Base-by-base conservation (phyloP, 2,888 invertebrate species). In the Digitonthophagus gazella region DNA sequence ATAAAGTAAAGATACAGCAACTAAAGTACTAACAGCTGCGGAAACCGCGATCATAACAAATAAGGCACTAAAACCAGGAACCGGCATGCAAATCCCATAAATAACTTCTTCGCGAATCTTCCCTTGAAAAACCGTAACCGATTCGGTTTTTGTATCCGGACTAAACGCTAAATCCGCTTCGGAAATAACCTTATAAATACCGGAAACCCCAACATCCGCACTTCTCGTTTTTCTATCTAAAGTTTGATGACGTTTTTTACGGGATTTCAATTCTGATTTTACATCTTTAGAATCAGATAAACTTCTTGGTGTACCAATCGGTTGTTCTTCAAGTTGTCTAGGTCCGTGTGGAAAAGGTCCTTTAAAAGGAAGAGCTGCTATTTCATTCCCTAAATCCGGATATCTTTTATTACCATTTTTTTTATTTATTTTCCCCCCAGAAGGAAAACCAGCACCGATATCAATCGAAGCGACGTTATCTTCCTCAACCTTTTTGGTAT, bases 101-200 rank as follows among this genome's bases (percentile, higher is more conserved):
- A 96, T 93, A 0, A 93, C 93, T 83, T 95, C 95, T 80, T 95
- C 95, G 64, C 91, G 87, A 78, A 94, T 95, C 78, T 93, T 87
- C 66, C 95, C 94, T 82, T 94, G 93, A 82, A 94, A 94, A 0
- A 95, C 93, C 2, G 94, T 93, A 0, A 94, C 93, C 0, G 93
- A 90, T 81, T 94, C 94, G 63, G 89, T 88, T 75, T 89, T 87
- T 65, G 88, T 86, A 76, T 94, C 92, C 0, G 95, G 94, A 75
- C 93, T 93, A 81, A 96, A 96, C 54, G 93, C 95, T 56, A 96
- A 84, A 81, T 96, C 96, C 0, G 95, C 94, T 82, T 95, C 94
- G 2, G 96, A 95, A 69, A 96, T 94, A 63, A 96, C 83, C 74
- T 95, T 94, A 82, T 95, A 96, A 16, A 95, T 87, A 0, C 95